These are phyloP conservation scores for Acanthiza pusilla DNA, from an alignment of 2,797 vertebrate species.

Conservation along the genomic window DNA sequence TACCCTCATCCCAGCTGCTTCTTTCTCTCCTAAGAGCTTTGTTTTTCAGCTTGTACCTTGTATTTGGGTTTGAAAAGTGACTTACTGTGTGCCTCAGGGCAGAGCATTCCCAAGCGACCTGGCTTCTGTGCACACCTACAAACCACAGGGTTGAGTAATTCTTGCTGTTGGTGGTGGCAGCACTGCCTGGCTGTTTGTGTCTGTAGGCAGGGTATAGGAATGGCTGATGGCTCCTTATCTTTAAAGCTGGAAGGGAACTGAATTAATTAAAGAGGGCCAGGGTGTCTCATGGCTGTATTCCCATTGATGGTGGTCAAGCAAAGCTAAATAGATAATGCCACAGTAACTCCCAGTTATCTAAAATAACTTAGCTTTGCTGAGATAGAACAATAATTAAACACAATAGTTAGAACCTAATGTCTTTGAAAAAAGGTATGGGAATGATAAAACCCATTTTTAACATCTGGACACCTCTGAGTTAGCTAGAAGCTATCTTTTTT, in stretches of 20 bases:
- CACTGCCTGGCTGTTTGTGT: neutral
- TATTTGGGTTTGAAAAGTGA: neutral
- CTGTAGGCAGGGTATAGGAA: neutral
- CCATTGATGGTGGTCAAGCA: neutral
- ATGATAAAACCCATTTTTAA: neutral
- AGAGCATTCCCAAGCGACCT: accelerated
- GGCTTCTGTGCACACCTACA: neutral
- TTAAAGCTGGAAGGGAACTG: neutral
- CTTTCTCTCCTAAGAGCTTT: neutral
- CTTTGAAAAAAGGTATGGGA: neutral
- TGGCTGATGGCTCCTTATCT: neutral
- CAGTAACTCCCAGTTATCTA: neutral
- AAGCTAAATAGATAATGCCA: neutral
- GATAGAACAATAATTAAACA: neutral
- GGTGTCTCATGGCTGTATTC: neutral
- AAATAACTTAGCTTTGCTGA: neutral
- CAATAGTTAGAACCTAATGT: neutral
- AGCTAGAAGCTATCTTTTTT: neutral
- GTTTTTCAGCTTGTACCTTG: neutral
- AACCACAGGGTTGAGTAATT: neutral
- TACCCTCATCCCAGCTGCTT: neutral
- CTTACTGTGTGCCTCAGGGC: neutral
- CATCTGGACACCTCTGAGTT: neutral
- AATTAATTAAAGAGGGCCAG: neutral
- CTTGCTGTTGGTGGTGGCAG: neutral